Conservation (phyloP, 2,797 vertebrate species). For the Lutjanus campechanus region DNA sequence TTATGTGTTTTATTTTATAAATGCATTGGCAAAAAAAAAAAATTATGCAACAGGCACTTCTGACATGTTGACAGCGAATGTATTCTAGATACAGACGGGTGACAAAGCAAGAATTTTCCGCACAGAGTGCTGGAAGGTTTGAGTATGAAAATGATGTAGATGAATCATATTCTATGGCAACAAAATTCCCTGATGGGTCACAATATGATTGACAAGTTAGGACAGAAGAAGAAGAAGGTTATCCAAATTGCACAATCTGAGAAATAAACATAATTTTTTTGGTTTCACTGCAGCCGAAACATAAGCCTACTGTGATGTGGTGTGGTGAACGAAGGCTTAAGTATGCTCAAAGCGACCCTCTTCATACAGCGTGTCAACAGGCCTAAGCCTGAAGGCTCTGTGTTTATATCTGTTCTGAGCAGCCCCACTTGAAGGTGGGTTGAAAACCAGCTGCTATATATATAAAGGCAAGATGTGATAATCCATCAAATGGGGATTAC, state of each 20-base stretch:
- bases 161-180: neutral
- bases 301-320: too few species aligned
- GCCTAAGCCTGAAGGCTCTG: too few species aligned
- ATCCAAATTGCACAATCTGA: neutral
- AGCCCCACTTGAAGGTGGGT: too few species aligned
- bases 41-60: neutral
- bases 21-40: neutral
- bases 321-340: too few species aligned
- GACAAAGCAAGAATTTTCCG: neutral
- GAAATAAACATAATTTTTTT: neutral
- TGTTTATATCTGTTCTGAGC: too few species aligned
- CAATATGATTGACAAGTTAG: neutral
- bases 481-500: too few species aligned
- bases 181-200: neutral
- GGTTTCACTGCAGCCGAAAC: too few species aligned
- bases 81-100: neutral
- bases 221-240: neutral
- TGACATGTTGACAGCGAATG: neutral
- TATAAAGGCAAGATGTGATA: too few species aligned
- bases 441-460: too few species aligned
- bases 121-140: neutral
- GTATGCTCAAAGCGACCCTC: too few species aligned
- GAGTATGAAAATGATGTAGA: neutral
- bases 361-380: too few species aligned
- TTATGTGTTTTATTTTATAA: neutral